Evolutionary conservation across 1,140 invertebrate species (phyloP).

Genomic region (Drosophila malerkotliana): DNA sequence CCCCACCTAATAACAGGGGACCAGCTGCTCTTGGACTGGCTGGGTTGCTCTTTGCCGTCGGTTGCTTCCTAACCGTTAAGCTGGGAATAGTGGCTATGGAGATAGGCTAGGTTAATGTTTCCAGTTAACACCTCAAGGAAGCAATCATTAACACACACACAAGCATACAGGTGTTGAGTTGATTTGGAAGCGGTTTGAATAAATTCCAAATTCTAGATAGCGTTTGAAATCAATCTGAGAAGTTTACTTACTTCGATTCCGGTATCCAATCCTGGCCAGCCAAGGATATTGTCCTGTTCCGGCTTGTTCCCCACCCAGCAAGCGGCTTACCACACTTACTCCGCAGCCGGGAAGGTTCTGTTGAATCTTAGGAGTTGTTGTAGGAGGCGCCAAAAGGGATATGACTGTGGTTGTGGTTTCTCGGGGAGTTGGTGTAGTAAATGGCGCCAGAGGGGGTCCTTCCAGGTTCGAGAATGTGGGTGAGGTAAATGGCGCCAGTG

Average conservation of each 20-base stretch:
- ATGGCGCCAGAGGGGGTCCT: constrained; percentile 31
- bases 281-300: constrained; percentile 88
- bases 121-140: background rate
- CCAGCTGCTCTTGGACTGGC: constrained; percentile 29
- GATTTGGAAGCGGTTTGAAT: constrained; percentile 5
- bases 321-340: constrained; percentile 85
- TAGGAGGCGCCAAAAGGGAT: background rate
- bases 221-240: background rate
- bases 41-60: constrained; percentile 48
- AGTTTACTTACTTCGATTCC: constrained; percentile 63
- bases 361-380: constrained; percentile 26
- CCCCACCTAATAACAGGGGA: constrained; percentile 32
- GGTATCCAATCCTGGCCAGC: constrained; percentile 88
- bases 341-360: constrained; percentile 84
- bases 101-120: constrained; percentile 33
- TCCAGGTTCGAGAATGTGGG: background rate
- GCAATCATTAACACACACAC: background rate
- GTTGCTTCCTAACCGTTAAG: constrained; percentile 47
- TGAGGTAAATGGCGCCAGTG: constrained; percentile 28
- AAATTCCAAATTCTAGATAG: constrained; percentile 35
- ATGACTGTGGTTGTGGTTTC: background rate
- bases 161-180: constrained; percentile 14
- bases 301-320: constrained; percentile 87
- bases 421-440: constrained; percentile 11
- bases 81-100: constrained; percentile 51